Percentiles rank a stretch among this genome's conserved stretches.
phyloP scores from a whole-genome alignment of 2,888 invertebrate genomes.

The Busseola fusca region DNA sequence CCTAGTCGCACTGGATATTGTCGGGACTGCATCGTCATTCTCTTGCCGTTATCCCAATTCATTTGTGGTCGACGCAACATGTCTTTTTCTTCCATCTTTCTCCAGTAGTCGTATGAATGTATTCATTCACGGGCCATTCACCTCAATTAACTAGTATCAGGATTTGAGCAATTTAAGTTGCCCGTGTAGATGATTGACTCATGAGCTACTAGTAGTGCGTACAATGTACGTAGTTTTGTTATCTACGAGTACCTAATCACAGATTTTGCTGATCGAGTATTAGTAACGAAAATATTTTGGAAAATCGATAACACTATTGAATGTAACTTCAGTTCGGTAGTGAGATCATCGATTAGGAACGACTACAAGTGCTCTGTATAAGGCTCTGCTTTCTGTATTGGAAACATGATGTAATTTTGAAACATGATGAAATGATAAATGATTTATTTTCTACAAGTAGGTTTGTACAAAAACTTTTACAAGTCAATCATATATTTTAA shows the following conservation, averaged over 20 bases:
- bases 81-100: neutral
- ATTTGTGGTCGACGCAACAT: too few relatives aligned
- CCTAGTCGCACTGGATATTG: neutral
- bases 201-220: neutral
- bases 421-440: too few relatives aligned
- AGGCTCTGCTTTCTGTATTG: neutral
- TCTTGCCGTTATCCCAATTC: neutral
- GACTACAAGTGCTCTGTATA: neutral
- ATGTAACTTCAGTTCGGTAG: neutral
- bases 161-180: neutral
- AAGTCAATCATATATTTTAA: too few relatives aligned
- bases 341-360: neutral
- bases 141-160: too few relatives aligned
- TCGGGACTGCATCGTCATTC: neutral
- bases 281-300: slow-evolving; percentile 5
- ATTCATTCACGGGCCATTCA: too few relatives aligned
- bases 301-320: slow-evolving; percentile 18
- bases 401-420: neutral
- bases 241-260: slow-evolving; percentile 29
- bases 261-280: slow-evolving; percentile 12
- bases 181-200: neutral
- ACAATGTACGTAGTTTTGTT: slow-evolving; percentile 1
- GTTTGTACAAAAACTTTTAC: too few relatives aligned
- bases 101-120: neutral
- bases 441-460: too few relatives aligned